Conservation (phyloP, 1,140 invertebrate species). For the Parasteatoda tepidariorum region DNA sequence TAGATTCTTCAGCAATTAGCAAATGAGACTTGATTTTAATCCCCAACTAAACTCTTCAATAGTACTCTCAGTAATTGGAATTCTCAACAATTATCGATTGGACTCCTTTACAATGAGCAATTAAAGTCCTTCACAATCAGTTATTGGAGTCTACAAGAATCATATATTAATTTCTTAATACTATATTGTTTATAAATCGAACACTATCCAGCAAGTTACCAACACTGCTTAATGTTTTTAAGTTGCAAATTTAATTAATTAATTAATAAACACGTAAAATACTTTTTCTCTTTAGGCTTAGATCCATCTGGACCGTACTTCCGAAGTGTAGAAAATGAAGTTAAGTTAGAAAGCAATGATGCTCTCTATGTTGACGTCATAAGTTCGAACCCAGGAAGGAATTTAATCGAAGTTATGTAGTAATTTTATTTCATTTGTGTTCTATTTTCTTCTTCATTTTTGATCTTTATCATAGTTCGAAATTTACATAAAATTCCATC, state of each 20-base stretch:
- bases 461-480: no score
- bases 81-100: no score
- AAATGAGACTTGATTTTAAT: no score
- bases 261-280: neutral
- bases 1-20: no score
- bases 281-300: slow-evolving; percentile 73
- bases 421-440: no score
- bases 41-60: no score
- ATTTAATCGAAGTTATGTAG: slow-evolving; percentile 26
- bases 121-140: no score
- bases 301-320: slow-evolving; percentile 85
- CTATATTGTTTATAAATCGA: neutral
- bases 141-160: neutral
- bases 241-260: neutral
- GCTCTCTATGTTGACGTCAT: slow-evolving; percentile 94
- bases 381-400: slow-evolving; percentile 75
- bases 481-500: no score
- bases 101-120: neutral
- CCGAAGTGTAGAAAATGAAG: slow-evolving; percentile 80
- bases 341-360: slow-evolving; percentile 83
- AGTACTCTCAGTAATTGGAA: no score
- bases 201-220: neutral
- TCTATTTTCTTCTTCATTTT: no score
- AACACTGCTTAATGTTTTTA: neutral
- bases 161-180: neutral